Conservation (phyloP, 2,888 invertebrate species). For the Melieria crassipennis region DNA sequence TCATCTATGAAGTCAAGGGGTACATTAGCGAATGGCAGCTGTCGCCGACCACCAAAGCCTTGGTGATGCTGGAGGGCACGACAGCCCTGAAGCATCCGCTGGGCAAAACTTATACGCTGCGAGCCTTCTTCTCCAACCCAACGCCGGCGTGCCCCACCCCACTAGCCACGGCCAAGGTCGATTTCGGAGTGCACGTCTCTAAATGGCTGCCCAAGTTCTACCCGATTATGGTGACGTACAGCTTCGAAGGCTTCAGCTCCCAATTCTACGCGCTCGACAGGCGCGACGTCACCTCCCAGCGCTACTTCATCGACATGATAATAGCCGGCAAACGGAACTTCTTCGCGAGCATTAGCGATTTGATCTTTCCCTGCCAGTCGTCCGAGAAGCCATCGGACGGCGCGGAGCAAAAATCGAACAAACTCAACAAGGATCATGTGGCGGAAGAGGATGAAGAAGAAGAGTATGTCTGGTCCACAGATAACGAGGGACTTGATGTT, state of each 20-base stretch:
- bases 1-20: constrained; percentile 46
- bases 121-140: constrained; percentile 51
- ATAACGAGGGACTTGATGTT: no score
- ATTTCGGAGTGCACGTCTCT: constrained; percentile 52
- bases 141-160: constrained; percentile 54
- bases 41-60: constrained; percentile 52
- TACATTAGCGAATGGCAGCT: constrained; percentile 51
- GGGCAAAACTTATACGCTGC: constrained; percentile 49
- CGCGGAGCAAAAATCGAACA: no score
- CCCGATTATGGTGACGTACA: constrained; percentile 56
- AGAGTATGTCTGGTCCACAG: no score
- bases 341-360: no score
- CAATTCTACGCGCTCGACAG: constrained; percentile 50
- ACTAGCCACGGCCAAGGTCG: constrained; percentile 54
- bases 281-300: constrained; percentile 43
- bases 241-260: constrained; percentile 54
- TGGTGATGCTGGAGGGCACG: constrained; percentile 43
- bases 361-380: no score
- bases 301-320: constrained; percentile 49
- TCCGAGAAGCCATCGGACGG: no score
- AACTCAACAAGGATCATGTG: no score
- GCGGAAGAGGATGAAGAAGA: no score
- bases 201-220: constrained; percentile 44
- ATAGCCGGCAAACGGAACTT: no score
- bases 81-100: constrained; percentile 40